These are phyloP conservation scores for Goniozus legneri DNA, from an alignment of 1,140 invertebrate genomes.

Conservation along the genomic window DNA sequence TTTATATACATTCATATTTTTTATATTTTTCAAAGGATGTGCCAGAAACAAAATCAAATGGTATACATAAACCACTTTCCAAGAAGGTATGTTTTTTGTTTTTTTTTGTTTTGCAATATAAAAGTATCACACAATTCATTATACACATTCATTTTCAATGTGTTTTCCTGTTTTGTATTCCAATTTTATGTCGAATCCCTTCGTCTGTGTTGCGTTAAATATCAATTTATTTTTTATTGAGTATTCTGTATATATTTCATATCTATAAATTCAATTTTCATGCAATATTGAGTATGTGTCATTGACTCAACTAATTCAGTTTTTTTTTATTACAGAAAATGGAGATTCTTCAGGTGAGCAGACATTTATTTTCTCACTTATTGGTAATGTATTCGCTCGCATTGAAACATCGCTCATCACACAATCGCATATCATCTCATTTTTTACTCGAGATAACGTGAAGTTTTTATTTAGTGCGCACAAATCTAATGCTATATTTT, in stretches of 20 bases:
- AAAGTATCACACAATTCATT: too few relatives aligned
- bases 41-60: constrained; percentile 42
- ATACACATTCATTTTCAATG: background rate
- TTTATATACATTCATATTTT: constrained; percentile 7
- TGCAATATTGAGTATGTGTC: background rate
- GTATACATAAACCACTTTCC: constrained; percentile 43
- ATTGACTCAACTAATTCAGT: constrained; percentile 6
- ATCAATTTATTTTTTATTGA: background rate
- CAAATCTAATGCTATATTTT: too few relatives aligned
- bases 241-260: too few relatives aligned
- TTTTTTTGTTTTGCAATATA: constrained; percentile 13
- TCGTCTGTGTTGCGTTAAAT: background rate
- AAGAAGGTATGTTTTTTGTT: constrained; percentile 39
- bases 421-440: too few relatives aligned
- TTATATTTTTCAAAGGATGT: constrained; percentile 47
- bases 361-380: constrained; percentile 2
- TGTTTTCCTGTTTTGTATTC: background rate
- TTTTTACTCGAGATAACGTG: constrained; percentile 1
- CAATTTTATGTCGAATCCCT: background rate
- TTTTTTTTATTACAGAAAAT: constrained; percentile 34
- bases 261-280: too few relatives aligned
- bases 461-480: too few relatives aligned
- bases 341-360: constrained; percentile 35
- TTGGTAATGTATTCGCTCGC: constrained; percentile 25
- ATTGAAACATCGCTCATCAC: constrained; percentile 9